phyloP scores from a whole-genome alignment of 2,888 invertebrate species.

The Acanthosepion lycidas region DNA sequence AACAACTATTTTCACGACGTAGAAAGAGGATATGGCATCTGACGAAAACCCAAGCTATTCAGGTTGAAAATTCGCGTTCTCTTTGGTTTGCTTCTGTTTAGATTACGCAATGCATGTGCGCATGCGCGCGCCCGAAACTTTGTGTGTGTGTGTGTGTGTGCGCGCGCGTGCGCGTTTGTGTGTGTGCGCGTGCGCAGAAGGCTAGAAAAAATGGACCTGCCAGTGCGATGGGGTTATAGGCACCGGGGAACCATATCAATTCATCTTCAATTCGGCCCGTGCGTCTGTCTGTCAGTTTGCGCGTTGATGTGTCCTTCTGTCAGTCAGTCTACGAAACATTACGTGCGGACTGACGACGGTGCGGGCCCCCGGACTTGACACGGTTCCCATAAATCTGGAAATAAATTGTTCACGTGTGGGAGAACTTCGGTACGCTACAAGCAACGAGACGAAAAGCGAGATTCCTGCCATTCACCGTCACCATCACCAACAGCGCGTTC shows the following conservation, averaged over 20 bases:
- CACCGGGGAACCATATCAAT: not conserved
- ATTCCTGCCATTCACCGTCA: not conserved
- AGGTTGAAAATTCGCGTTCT: no score
- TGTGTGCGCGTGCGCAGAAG: not conserved
- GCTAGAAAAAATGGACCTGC: conserved; percentile 33
- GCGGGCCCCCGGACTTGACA: not conserved
- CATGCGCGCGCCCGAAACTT: not conserved
- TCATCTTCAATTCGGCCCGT: not conserved
- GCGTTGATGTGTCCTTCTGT: not conserved
- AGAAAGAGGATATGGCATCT: no score
- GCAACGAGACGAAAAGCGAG: conserved; percentile 33
- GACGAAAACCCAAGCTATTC: no score
- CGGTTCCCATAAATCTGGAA: conserved; percentile 6
- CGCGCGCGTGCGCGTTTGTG: not conserved
- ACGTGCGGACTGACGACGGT: not conserved
- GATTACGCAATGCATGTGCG: no score
- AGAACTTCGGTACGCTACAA: conserved; percentile 33
- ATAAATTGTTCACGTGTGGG: conserved; percentile 33
- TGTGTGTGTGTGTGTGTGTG: not conserved
- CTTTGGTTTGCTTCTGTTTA: no score
- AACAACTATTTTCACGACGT: no score
- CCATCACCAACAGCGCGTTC: not conserved
- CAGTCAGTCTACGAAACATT: not conserved
- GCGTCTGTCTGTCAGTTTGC: not conserved
- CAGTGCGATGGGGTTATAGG: not conserved